These are phyloP conservation scores for Danaus melanippus DNA, from an alignment of 1,140 invertebrate species.

Conservation along the genomic window DNA sequence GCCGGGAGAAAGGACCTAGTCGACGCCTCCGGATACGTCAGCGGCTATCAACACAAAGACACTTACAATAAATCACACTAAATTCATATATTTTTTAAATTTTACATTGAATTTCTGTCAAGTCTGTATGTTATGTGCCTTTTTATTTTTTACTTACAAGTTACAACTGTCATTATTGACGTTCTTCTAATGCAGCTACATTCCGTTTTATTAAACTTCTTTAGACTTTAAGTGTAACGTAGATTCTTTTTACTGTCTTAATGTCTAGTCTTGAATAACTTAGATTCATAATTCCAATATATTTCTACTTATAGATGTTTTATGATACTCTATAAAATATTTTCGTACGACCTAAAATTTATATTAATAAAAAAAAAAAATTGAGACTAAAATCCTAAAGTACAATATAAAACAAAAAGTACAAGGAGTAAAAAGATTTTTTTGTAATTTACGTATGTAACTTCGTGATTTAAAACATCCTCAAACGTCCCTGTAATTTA, in stretches of 20 bases:
- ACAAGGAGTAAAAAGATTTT: no score
- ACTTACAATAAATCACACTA: conserved; percentile 77
- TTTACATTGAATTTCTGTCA: neutral
- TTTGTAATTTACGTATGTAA: no score
- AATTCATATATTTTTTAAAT: conserved; percentile 7
- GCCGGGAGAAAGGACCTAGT: conserved; percentile 85
- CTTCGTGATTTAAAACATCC: no score
- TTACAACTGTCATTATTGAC: conserved; percentile 2
- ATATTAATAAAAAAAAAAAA: no score
- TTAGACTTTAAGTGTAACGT: conserved; percentile 12
- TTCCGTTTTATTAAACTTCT: conserved; percentile 15
- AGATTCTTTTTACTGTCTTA: conserved; percentile 15
- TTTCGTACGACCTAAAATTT: no score
- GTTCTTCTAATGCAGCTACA: conserved; percentile 4
- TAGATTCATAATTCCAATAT: conserved; percentile 13
- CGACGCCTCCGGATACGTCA: conserved; percentile 88
- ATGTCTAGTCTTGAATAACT: conserved; percentile 24
- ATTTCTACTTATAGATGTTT: conserved; percentile 10
- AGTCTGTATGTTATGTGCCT: conserved; percentile 8
- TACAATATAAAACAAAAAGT: no score
- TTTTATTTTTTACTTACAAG: conserved; percentile 3
- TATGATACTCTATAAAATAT: conserved; percentile 1
- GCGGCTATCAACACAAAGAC: conserved; percentile 91
- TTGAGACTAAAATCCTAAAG: no score
- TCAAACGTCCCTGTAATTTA: no score